Evolutionary conservation across 2,113 vertebrate genomes (phyloP), one percentile per base, ranked within the genome.

Genomic region (Triplophysa dalaica): DNA sequence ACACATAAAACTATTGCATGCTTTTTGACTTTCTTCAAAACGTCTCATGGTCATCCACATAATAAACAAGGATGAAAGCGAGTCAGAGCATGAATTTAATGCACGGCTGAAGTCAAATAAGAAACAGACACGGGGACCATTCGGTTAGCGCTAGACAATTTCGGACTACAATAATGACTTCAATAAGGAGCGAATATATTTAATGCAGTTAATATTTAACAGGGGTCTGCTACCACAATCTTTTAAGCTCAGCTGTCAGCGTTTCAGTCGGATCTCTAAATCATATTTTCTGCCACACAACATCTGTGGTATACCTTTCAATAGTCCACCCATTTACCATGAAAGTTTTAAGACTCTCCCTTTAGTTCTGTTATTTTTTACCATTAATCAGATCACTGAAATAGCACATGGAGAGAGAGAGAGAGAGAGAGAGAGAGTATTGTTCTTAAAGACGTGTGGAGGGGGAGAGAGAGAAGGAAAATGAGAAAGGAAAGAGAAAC

Each of bases 301-400:
- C 82, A 70, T 61, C 24, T 29, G 50, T 12, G 72, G 41, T 68
- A 66, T 61, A 61, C 41, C 65, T 74, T 78, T 75, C 67, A 70
- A 83, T 43, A 70, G 63, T 68, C 54, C 16, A 29, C 65, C 58
- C 64, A 66, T 64, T 43, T 62, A 33, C 48, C 80, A 82, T 86
- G 74, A 78, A 81, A 76, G 81, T 76, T 82, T 84, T 70, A 81
- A 75, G 81, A 77, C 70, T 48, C 38, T 70, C 58, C 80, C 72
- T 64, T 69, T 70, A 54, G 75, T 72, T 61, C 48, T 67, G 74
- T 61, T 66, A 38, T 82, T 69, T 78, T 22, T 58, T 75, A 66
- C 75, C 78, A 81, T 84, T 81, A 82, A 86, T 84, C 80, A 82
- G 75, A 77, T 64, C 58, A 70, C 70, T 26, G 43, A 80, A 83